Evolutionary conservation across 2,888 invertebrate genomes (phyloP).

Genomic region (Melanostoma mellinum): DNA sequence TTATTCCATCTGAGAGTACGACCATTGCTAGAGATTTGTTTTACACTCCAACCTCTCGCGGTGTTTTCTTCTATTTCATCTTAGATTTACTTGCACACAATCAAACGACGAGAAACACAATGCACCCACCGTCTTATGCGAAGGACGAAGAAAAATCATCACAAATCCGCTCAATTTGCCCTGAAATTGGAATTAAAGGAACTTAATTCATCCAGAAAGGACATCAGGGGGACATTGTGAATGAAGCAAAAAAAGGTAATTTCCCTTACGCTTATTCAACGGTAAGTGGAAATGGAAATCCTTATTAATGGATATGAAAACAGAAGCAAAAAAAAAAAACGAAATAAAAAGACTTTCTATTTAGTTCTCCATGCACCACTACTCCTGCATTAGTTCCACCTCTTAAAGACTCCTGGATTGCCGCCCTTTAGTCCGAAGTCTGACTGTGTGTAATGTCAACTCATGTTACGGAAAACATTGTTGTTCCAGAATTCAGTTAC

Average conservation of each 20-base stretch:
- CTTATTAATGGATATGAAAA: constrained; percentile 68
- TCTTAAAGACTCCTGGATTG: constrained; percentile 47
- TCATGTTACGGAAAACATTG: constrained; percentile 44
- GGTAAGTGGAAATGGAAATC: constrained; percentile 72
- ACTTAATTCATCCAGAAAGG: constrained; percentile 68
- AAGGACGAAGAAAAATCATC: constrained; percentile 63
- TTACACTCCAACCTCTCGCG: constrained; percentile 3
- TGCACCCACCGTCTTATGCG: constrained; percentile 24
- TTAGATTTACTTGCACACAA: constrained; percentile 39
- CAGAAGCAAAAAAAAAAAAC: constrained; percentile 13
- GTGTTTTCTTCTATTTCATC: constrained; percentile 28
- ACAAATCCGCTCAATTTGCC: constrained; percentile 73
- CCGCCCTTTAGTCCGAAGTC: constrained; percentile 27
- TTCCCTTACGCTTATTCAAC: constrained; percentile 54
- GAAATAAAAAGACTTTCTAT: constrained; percentile 13
- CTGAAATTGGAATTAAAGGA: constrained; percentile 72
- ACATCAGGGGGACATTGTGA: constrained; percentile 36
- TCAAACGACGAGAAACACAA: constrained; percentile 20
- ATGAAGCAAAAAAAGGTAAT: constrained; percentile 52
- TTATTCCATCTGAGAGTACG: constrained; percentile 38
- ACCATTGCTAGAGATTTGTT: constrained; percentile 50
- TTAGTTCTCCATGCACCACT: constrained; percentile 33
- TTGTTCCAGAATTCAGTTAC: constrained; percentile 17
- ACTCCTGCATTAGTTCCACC: constrained; percentile 64
- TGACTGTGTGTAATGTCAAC: constrained; percentile 58